phyloP scores from a whole-genome alignment of 2,888 invertebrate genomes.

The Amblyjoppa fuscipennis region DNA sequence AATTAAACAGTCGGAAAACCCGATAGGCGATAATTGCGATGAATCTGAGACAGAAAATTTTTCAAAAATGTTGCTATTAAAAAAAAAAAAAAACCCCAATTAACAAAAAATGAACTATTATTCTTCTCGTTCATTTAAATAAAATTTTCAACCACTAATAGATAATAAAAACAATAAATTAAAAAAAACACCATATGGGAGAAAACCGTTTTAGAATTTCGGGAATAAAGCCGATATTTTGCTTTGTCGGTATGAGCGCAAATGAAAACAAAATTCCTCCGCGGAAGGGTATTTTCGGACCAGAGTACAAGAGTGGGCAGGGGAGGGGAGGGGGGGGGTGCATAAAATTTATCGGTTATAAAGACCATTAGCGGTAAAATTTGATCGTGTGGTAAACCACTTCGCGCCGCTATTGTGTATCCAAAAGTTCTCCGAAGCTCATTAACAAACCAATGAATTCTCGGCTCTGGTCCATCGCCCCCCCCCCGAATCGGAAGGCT shows the following conservation, averaged over 20 bases:
- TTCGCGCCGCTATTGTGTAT: neutral
- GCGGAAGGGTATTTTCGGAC: constrained; percentile 15
- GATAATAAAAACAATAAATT: no score
- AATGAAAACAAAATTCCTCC: constrained; percentile 10
- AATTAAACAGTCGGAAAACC: neutral
- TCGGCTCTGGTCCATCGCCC: neutral
- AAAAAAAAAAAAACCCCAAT: no score
- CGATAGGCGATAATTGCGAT: neutral
- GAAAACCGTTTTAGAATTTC: no score
- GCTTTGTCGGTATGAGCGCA: neutral
- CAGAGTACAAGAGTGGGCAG: neutral
- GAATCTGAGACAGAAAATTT: neutral
- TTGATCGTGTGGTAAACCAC: neutral
- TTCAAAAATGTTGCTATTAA: no score
- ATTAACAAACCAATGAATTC: neutral
- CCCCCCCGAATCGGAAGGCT: neutral
- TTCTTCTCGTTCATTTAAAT: no score
- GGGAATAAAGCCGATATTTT: neutral
- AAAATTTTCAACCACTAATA: no score
- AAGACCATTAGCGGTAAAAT: constrained; percentile 27
- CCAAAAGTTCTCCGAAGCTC: neutral
- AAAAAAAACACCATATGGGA: no score
- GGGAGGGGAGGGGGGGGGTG: neutral
- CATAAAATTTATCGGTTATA: neutral
- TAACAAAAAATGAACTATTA: no score